Conservation (phyloP, 2,797 vertebrate species). For the Chanos chanos region DNA sequence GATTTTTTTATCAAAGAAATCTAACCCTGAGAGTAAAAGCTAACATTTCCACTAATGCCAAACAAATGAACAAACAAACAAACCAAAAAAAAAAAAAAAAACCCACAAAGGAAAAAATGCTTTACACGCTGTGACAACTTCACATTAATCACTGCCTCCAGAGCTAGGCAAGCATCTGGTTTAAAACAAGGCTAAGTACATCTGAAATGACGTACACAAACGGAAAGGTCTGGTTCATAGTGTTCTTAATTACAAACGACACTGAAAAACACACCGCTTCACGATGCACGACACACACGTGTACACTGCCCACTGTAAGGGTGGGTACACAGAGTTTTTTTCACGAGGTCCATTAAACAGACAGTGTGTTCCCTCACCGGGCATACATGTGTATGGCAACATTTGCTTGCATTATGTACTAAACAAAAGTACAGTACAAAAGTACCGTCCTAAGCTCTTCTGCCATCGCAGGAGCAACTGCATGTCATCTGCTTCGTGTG, state of each 20-base stretch:
- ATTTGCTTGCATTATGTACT: too few relatives aligned
- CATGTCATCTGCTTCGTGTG: too few relatives aligned
- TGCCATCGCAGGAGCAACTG: too few relatives aligned
- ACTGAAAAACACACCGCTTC: neutral
- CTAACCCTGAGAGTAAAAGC: constrained; percentile 2
- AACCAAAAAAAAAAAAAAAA: neutral
- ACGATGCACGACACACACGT: constrained; percentile 36
- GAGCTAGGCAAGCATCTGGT: neutral
- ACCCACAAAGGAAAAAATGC: neutral
- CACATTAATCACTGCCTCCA: constrained; percentile 4
- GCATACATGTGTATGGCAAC: too few relatives aligned
- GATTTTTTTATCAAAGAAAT: too few relatives aligned
- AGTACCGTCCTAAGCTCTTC: too few relatives aligned
- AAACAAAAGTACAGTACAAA: too few relatives aligned
- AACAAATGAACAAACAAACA: neutral
- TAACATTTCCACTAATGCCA: neutral
- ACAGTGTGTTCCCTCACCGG: too few relatives aligned
- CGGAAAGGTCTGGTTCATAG: constrained; percentile 7
- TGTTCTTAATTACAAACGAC: constrained; percentile 12
- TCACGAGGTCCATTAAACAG: too few relatives aligned
- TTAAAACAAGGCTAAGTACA: constrained; percentile 7
- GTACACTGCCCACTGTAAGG: too few relatives aligned
- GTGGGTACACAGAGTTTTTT: too few relatives aligned
- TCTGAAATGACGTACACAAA: constrained; percentile 7
- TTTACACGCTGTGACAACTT: neutral